Evolutionary conservation across 2,888 invertebrate species (phyloP).

Genomic region (Odontocolon sp.): DNA sequence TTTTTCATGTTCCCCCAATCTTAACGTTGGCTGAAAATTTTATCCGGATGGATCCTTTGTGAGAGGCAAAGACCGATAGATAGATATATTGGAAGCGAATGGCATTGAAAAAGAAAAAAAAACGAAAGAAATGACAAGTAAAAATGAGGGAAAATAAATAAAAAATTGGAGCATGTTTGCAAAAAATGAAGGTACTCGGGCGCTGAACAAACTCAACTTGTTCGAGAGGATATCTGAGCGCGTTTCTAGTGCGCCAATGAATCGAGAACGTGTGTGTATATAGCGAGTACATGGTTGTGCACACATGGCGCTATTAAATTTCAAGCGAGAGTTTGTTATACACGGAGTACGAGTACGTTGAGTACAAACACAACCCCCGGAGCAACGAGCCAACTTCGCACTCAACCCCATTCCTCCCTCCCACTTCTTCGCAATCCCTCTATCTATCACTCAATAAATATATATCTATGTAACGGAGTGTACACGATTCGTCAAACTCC

Average conservation of each 20-base stretch:
- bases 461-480: neutral
- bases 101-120: too few species aligned
- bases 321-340: constrained; percentile 9
- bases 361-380: constrained; percentile 10
- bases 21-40: too few species aligned
- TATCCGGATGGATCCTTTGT: too few species aligned
- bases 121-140: too few species aligned
- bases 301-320: constrained; percentile 35
- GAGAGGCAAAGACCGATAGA: too few species aligned
- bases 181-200: too few species aligned
- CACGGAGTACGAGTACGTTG: neutral
- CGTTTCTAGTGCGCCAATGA: constrained; percentile 43
- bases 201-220: too few species aligned
- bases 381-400: constrained; percentile 10
- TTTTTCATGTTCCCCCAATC: too few species aligned
- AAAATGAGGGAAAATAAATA: too few species aligned
- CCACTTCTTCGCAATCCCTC: neutral
- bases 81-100: too few species aligned
- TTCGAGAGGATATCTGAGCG: constrained; percentile 1
- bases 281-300: constrained; percentile 1
- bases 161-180: too few species aligned
- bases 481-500: neutral
- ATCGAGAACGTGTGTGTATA: constrained; percentile 30
- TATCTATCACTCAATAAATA: constrained; percentile 16
- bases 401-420: too few species aligned